phyloP scores from a whole-genome alignment of 2,113 vertebrate species.

The Trematomus loennbergii region DNA sequence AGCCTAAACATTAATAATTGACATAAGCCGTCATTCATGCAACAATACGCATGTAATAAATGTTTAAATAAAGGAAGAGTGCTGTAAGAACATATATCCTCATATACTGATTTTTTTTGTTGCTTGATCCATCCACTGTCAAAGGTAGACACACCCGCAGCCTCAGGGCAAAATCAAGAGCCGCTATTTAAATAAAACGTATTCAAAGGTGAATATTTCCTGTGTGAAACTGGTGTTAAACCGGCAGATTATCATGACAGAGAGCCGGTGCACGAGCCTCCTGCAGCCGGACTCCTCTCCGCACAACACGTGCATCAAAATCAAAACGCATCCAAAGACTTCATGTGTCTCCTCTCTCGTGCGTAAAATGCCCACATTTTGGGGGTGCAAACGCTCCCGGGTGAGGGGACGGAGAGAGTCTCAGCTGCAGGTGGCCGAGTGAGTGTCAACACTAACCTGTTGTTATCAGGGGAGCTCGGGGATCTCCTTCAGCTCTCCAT shows the following conservation, averaged over 20 bases:
- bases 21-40: neutral
- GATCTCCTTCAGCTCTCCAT: constrained; percentile 75
- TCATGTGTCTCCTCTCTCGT: neutral
- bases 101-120: neutral
- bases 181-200: constrained; percentile 28
- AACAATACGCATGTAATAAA: neutral
- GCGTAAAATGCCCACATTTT: too few relatives aligned
- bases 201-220: neutral
- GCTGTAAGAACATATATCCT: neutral
- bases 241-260: neutral
- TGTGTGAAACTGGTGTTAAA: neutral
- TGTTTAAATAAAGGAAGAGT: neutral
- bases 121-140: neutral
- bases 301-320: constrained; percentile 46
- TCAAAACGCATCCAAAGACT: constrained; percentile 10
- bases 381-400: too few relatives aligned
- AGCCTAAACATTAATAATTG: neutral
- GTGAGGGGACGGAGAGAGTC: too few relatives aligned
- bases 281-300: constrained; percentile 24
- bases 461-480: constrained; percentile 72
- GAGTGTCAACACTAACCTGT: constrained; percentile 80
- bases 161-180: constrained; percentile 6
- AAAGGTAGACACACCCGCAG: constrained; percentile 60
- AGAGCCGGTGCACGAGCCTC: constrained; percentile 5
- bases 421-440: constrained; percentile 1